Conservation (phyloP, 2,888 invertebrate genomes). For the Gastracanthus pulcherrimus region DNA sequence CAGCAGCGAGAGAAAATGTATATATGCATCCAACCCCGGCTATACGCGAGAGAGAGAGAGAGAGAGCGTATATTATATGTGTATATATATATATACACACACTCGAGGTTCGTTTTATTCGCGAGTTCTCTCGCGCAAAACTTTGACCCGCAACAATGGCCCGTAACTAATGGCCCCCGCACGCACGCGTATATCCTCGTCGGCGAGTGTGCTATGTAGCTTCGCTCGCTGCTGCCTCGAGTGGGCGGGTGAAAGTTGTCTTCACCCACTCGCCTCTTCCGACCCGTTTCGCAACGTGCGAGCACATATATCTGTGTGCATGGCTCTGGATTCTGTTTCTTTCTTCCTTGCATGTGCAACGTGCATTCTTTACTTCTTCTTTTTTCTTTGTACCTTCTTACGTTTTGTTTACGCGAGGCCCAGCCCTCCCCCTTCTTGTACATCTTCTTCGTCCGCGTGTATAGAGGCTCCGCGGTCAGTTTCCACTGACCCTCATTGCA, state of each 20-base stretch:
- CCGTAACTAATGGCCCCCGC: constrained; percentile 62
- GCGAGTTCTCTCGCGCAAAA: constrained; percentile 37
- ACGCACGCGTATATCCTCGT: neutral
- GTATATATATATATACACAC: too few species aligned
- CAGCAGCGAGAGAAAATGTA: neutral
- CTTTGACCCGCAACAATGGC: constrained; percentile 63
- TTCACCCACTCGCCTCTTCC: constrained; percentile 61
- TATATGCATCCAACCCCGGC: neutral
- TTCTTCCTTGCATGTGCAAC: neutral
- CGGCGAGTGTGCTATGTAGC: neutral
- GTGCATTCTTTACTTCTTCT: constrained; percentile 16
- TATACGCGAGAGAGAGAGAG: neutral
- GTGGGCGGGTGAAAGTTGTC: constrained; percentile 74
- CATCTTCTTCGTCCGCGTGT: neutral
- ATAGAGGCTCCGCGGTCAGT: too few species aligned
- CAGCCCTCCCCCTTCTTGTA: neutral
- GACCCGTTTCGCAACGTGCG: neutral
- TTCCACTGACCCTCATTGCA: constrained; percentile 36
- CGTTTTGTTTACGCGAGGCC: constrained; percentile 4
- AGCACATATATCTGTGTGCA: neutral
- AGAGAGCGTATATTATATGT: too few species aligned
- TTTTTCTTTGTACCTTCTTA: neutral
- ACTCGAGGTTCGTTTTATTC: constrained; percentile 18
- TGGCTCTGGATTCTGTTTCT: neutral
- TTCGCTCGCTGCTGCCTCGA: constrained; percentile 53